Percentiles rank a stretch among this genome's conserved stretches.
phyloP scores from a whole-genome alignment of 2,797 vertebrate species.

The Gephyroberyx darwinii region DNA sequence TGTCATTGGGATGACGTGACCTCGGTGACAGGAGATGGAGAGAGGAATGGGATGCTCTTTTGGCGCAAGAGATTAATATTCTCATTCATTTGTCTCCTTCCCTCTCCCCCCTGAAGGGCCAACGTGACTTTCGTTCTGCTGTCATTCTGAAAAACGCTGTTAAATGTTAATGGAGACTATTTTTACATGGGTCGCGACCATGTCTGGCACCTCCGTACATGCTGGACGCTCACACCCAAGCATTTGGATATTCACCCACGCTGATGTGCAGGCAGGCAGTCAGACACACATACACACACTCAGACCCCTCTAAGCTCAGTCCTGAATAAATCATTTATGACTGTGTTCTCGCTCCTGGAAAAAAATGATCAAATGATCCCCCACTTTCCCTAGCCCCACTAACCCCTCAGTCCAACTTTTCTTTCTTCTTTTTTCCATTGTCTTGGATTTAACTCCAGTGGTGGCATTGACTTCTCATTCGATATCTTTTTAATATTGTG shows the following conservation, averaged over 20 bases:
- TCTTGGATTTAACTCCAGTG: conserved; percentile 39
- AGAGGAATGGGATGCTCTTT: conserved; percentile 67
- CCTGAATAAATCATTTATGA: conserved; percentile 8
- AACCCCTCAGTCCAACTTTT: conserved; percentile 25
- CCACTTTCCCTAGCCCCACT: background rate
- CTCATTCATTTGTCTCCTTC: conserved; percentile 66
- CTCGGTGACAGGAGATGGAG: conserved; percentile 63
- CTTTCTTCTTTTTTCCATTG: conserved; percentile 28
- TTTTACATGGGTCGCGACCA: conserved; percentile 70
- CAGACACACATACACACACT: background rate
- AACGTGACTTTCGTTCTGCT: conserved; percentile 66
- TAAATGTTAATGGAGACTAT: conserved; percentile 79
- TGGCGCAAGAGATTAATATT: conserved; percentile 70
- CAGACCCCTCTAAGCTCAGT: background rate
- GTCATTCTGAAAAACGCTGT: conserved; percentile 74
- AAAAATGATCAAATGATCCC: conserved; percentile 30
- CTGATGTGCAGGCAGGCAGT: background rate
- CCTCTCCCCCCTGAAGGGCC: conserved; percentile 58
- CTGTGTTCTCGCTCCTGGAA: background rate
- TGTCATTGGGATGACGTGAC: conserved; percentile 67
- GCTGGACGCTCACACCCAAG: conserved; percentile 21
- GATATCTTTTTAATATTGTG: conserved; percentile 42
- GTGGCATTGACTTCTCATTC: conserved; percentile 36
- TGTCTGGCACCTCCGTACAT: conserved; percentile 39
- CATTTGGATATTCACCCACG: conserved; percentile 13